These are phyloP conservation scores for Litocranius walleri DNA, from an alignment of 2,113 vertebrate species.

Conservation along the genomic window DNA sequence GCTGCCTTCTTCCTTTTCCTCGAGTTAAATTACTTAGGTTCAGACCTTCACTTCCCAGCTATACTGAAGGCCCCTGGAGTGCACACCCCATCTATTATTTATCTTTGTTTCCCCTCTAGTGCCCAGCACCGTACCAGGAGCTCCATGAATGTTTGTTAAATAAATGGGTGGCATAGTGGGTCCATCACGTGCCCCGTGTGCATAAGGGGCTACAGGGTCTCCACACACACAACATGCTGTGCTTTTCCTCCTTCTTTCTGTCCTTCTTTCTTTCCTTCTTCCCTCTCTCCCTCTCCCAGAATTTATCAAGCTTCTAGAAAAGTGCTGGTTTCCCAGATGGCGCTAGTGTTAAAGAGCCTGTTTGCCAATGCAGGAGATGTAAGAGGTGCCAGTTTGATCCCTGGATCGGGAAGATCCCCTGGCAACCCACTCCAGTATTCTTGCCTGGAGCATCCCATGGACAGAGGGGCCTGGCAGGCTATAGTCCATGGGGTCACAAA, in stretches of 20 bases:
- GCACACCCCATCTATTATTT: background rate
- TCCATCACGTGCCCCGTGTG: background rate
- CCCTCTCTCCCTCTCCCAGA: background rate
- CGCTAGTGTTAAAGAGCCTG: background rate
- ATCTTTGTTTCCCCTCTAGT: background rate
- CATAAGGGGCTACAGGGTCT: background rate
- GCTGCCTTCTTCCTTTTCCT: background rate
- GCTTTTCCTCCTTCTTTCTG: no score
- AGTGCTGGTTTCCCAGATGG: background rate
- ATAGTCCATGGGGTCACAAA: background rate
- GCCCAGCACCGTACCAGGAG: background rate
- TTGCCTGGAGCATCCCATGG: background rate
- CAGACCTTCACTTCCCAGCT: background rate
- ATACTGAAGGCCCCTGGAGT: background rate
- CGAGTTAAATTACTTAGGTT: background rate
- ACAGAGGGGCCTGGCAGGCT: background rate
- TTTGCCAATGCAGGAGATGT: background rate
- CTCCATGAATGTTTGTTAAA: background rate
- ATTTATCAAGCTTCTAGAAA: background rate
- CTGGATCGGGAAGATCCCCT: background rate
- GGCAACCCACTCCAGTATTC: background rate
- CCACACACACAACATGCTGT: accelerated
- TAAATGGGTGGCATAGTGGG: background rate
- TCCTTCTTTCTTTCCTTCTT: no score
- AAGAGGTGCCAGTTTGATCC: background rate